Evolutionary conservation across 53 echinoderm and acorn worm genomes (phyloP).

Genomic region (Arbacia lixula): DNA sequence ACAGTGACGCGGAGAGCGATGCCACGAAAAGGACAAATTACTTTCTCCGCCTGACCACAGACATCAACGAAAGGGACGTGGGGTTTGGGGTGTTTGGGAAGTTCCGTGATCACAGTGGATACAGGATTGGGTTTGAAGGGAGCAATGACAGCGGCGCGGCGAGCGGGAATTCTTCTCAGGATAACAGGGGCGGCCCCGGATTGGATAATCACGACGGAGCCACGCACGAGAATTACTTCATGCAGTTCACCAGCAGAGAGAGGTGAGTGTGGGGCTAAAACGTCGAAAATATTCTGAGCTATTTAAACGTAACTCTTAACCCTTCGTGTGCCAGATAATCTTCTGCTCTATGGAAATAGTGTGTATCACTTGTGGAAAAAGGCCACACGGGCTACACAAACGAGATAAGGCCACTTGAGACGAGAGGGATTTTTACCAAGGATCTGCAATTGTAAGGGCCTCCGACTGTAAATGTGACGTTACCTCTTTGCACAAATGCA

Average conservation of each 20-base stretch:
- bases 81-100: slow-evolving; percentile 93
- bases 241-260: slow-evolving; percentile 79
- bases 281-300: too few relatives aligned
- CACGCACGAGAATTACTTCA: slow-evolving; percentile 80
- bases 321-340: too few relatives aligned
- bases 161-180: neutral
- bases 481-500: too few relatives aligned
- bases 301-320: too few relatives aligned
- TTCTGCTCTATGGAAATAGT: too few relatives aligned
- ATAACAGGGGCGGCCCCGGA: neutral
- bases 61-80: slow-evolving; percentile 64
- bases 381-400: too few relatives aligned
- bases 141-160: neutral
- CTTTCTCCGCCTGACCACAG: slow-evolving; percentile 76
- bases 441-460: too few relatives aligned
- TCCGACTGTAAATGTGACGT: too few relatives aligned
- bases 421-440: too few relatives aligned
- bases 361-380: too few relatives aligned
- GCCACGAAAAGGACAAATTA: slow-evolving; percentile 49
- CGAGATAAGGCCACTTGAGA: too few relatives aligned
- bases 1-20: slow-evolving; percentile 16
- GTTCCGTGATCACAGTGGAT: slow-evolving; percentile 67
- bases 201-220: slow-evolving; percentile 54
- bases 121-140: slow-evolving; percentile 62
- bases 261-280: slow-evolving; percentile 30